Evolutionary conservation across 23 tunicate genomes (phyloP).

Genomic region (Aplidium turbinatum): DNA sequence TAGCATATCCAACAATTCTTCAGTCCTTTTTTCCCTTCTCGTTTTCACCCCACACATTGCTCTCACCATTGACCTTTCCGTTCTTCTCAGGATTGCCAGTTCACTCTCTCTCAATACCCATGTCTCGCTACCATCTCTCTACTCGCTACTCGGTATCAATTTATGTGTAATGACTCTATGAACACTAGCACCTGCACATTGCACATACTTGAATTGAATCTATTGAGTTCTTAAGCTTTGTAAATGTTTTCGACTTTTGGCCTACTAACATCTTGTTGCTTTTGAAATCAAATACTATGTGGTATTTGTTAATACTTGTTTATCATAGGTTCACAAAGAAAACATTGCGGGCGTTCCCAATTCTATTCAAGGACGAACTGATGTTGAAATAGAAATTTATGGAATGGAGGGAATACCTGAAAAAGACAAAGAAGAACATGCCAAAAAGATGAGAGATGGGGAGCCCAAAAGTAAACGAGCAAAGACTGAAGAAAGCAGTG

Average conservation of each 20-base stretch:
- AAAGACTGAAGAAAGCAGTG: constrained; percentile 52
- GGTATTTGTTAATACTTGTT: not conserved
- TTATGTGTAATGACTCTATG: too few species aligned
- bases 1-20: too few species aligned
- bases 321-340: constrained; percentile 90
- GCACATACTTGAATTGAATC: not conserved
- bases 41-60: too few species aligned
- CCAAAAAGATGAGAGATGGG: constrained; percentile 56
- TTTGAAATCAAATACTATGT: not conserved
- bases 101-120: too few species aligned
- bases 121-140: too few species aligned
- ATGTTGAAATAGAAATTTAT: constrained; percentile 95
- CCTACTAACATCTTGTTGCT: not conserved
- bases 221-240: not conserved
- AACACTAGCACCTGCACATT: too few species aligned
- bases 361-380: constrained; percentile 82
- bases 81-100: too few species aligned
- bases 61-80: too few species aligned
- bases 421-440: constrained; percentile 85
- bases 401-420: constrained; percentile 99
- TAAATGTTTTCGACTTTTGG: too few species aligned
- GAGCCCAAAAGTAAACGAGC: constrained; percentile 78
- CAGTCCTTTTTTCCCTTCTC: too few species aligned
- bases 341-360: constrained; percentile 84
- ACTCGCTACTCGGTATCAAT: too few species aligned